Percentiles rank a stretch among this genome's conserved stretches.
phyloP scores from a whole-genome alignment of 2,888 invertebrate genomes.

The Latheticus oryzae region DNA sequence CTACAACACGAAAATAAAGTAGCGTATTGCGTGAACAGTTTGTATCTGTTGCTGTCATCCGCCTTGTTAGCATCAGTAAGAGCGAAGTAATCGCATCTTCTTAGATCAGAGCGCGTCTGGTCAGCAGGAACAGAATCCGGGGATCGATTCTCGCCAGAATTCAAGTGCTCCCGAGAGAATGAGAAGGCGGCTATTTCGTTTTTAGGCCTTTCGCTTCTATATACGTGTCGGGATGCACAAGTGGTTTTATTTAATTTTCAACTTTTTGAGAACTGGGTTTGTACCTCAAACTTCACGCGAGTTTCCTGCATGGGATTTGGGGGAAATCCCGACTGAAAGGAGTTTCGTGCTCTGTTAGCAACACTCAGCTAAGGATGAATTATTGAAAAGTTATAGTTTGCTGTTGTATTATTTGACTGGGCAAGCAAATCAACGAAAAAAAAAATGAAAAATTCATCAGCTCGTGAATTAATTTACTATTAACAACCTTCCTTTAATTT shows the following conservation, averaged over 20 bases:
- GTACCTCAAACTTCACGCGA: constrained; percentile 4
- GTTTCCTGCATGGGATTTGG: too few relatives aligned
- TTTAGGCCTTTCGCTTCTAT: constrained; percentile 31
- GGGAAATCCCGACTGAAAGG: too few relatives aligned
- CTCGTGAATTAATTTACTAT: too few relatives aligned
- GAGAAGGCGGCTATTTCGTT: constrained; percentile 37
- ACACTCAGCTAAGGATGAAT: too few relatives aligned
- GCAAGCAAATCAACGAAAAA: too few relatives aligned
- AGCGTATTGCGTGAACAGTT: constrained; percentile 30
- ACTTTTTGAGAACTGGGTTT: constrained; percentile 30
- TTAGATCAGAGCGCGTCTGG: constrained; percentile 39
- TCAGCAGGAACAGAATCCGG: constrained; percentile 40
- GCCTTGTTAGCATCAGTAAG: constrained; percentile 34
- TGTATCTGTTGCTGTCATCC: constrained; percentile 32
- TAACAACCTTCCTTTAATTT: too few relatives aligned
- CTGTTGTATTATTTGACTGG: too few relatives aligned
- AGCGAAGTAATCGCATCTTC: constrained; percentile 41
- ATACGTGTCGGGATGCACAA: constrained; percentile 41
- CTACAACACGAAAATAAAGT: too few relatives aligned
- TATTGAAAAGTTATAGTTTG: too few relatives aligned
- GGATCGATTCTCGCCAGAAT: constrained; percentile 47
- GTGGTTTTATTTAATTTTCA: constrained; percentile 44
- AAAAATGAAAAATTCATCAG: too few relatives aligned
- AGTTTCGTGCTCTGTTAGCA: too few relatives aligned
- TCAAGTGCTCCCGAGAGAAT: constrained; percentile 43